Percentiles rank a stretch among this genome's conserved stretches.
Evolutionary conservation across 1,140 invertebrate species (phyloP).

Genomic region (Apis dorsata): DNA sequence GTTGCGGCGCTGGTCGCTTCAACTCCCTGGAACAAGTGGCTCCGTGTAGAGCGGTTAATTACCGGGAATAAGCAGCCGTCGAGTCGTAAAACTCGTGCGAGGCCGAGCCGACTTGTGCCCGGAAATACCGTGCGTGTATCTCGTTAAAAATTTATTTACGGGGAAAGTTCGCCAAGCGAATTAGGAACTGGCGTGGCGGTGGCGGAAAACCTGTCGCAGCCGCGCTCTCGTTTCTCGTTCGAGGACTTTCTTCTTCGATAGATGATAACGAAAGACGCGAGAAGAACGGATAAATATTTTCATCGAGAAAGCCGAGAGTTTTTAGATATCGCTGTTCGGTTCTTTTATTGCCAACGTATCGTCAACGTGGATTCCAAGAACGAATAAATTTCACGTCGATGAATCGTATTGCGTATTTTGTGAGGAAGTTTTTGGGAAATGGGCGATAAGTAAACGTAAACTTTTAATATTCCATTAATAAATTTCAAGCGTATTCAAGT

Average conservation of each 20-base stretch:
- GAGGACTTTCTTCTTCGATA: neutral
- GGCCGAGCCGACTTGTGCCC: neutral
- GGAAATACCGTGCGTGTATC: constrained; percentile 8
- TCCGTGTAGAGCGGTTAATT: constrained; percentile 45
- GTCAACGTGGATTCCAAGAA: too few relatives aligned
- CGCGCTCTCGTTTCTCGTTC: neutral
- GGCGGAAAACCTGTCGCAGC: neutral
- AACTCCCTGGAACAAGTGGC: constrained; percentile 49
- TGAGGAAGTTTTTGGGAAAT: too few relatives aligned
- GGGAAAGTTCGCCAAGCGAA: constrained; percentile 22
- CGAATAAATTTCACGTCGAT: too few relatives aligned
- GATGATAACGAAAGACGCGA: too few relatives aligned
- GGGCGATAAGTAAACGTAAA: too few relatives aligned
- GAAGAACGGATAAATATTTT: neutral
- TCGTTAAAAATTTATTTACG: constrained; percentile 50
- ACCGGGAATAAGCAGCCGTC: constrained; percentile 49
- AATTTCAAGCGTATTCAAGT: too few relatives aligned
- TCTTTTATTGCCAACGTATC: too few relatives aligned
- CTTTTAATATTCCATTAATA: too few relatives aligned
- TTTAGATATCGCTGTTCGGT: neutral
- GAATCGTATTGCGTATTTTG: too few relatives aligned
- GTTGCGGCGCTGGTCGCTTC: constrained; percentile 36
- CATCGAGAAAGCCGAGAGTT: neutral
- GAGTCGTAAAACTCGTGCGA: constrained; percentile 31
- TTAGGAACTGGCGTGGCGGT: neutral